phyloP scores from a whole-genome alignment of 1,140 invertebrate species.

The Euglossa dilemma region DNA sequence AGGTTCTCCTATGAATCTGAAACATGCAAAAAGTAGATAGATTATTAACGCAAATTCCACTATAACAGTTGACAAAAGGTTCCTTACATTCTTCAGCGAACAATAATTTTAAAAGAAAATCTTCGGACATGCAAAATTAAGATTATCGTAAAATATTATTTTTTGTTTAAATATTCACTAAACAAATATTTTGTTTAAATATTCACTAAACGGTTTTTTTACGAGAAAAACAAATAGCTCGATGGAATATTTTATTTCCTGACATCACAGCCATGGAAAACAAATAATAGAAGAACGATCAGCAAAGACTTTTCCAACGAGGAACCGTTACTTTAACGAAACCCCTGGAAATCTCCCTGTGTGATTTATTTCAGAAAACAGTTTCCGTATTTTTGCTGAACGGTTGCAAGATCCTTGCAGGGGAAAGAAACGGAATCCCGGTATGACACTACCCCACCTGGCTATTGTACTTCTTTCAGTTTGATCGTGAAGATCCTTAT shows the following conservation, averaged over 20 bases:
- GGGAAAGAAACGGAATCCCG: slow-evolving; percentile 2
- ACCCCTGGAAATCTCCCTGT: background rate
- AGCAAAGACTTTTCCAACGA: background rate
- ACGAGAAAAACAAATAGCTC: too few relatives aligned
- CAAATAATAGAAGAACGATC: too few relatives aligned
- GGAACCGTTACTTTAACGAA: slow-evolving; percentile 33
- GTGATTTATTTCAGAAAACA: slow-evolving; percentile 56
- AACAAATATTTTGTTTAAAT: too few relatives aligned
- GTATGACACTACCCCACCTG: slow-evolving; percentile 47
- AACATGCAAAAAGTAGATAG: slow-evolving; percentile 3
- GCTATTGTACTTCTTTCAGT: slow-evolving; percentile 47
- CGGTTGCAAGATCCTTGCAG: slow-evolving; percentile 32
- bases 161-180: too few relatives aligned
- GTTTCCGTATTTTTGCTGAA: slow-evolving; percentile 26
- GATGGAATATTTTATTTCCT: too few relatives aligned
- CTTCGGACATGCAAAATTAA: too few relatives aligned
- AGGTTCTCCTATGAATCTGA: background rate
- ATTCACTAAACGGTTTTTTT: too few relatives aligned
- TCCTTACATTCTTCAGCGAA: too few relatives aligned
- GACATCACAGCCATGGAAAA: background rate
- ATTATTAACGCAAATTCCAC: too few relatives aligned
- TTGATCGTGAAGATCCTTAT: slow-evolving; percentile 47
- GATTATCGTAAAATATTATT: too few relatives aligned
- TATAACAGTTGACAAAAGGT: too few relatives aligned
- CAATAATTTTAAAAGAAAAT: too few relatives aligned